phyloP scores from a whole-genome alignment of 1,140 invertebrate species.

The Tetragonula clypearis region DNA sequence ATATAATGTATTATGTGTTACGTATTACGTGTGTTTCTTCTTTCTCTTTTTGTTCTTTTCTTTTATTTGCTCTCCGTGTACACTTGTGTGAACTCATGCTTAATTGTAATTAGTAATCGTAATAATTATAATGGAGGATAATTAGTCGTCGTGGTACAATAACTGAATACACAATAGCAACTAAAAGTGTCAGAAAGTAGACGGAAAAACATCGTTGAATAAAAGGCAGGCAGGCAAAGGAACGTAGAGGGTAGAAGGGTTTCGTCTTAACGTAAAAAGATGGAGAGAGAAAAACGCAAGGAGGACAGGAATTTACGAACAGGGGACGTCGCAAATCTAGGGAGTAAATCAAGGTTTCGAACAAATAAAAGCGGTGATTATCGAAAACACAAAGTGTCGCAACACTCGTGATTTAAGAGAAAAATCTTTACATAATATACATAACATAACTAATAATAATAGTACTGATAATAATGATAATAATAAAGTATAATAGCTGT shows the following conservation, averaged over 20 bases:
- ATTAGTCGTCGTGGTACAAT: constrained; percentile 52
- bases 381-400: neutral
- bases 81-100: constrained; percentile 57
- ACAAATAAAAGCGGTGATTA: constrained; percentile 1
- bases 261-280: neutral
- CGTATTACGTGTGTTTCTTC: neutral
- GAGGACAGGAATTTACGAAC: neutral
- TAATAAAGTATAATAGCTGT: constrained; percentile 55
- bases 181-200: constrained; percentile 40
- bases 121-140: constrained; percentile 53
- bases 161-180: constrained; percentile 57
- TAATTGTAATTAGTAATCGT: constrained; percentile 53
- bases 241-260: neutral
- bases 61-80: constrained; percentile 26
- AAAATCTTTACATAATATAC: constrained; percentile 45
- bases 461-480: constrained; percentile 35
- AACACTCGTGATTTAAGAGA: neutral
- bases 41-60: neutral
- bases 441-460: constrained; percentile 59
- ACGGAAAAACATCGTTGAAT: neutral
- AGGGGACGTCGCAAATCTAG: neutral
- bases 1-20: neutral
- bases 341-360: neutral
- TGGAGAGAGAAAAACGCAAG: neutral
- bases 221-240: neutral